Evolutionary conservation across 1,140 invertebrate species (phyloP).

Genomic region (Acromyrmex charruanus): DNA sequence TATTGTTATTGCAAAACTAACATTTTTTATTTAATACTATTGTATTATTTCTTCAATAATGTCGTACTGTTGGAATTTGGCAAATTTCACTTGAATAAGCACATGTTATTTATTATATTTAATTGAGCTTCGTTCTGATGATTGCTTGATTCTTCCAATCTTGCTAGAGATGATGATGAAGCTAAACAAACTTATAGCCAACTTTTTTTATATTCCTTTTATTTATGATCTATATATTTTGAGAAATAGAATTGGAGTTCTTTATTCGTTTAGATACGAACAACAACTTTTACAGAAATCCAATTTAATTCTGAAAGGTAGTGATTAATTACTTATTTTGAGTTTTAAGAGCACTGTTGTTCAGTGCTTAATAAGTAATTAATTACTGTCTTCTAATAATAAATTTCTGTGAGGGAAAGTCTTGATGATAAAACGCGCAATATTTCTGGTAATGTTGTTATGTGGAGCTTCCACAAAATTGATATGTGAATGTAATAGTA

Average conservation of each 20-base stretch:
- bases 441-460: not conserved
- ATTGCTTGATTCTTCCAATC: not conserved
- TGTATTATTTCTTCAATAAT: not conserved
- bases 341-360: no score
- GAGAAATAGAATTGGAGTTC: constrained; percentile 24
- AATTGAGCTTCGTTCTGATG: not conserved
- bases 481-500: constrained; percentile 15
- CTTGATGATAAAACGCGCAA: not conserved
- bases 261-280: not conserved
- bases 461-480: constrained; percentile 21
- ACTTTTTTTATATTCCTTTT: not conserved
- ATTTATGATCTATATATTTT: constrained; percentile 17
- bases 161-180: not conserved
- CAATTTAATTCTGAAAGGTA: no score
- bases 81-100: not conserved
- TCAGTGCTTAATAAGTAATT: no score
- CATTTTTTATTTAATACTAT: not conserved
- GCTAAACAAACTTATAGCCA: not conserved
- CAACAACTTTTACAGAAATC: no score
- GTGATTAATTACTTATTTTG: no score
- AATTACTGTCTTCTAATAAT: no score
- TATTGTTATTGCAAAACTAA: not conserved
- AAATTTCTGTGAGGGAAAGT: no score
- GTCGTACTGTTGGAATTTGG: not conserved
- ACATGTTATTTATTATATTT: not conserved